Base-by-base conservation (phyloP, 2,888 invertebrate genomes). In the Plebejus argus region DNA sequence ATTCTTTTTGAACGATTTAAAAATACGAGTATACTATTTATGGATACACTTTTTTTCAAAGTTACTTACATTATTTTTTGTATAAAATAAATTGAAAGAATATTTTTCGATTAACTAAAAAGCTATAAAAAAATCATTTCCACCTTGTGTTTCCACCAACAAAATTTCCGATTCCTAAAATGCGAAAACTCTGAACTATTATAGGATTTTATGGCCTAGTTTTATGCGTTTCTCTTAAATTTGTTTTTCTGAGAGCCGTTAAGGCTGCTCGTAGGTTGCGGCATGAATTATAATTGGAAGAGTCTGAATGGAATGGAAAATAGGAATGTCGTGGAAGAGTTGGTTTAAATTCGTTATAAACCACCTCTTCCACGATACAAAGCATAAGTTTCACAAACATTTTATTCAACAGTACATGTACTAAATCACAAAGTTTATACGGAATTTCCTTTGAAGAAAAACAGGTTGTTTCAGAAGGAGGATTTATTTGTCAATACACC, bases 371-470 rank as follows among this genome's bases (percentile, higher is more conserved):
- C 66, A 28, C 15, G 5, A 66, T 0, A 33, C 66, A 66, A 28
- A 66, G 61, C 28, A 20, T 58, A 66, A 18, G 28, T 33, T 66
- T 28, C 28, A 33, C 28, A 66, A 28, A 28, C 18, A 28, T 66
- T 66, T 66, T 5, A 66, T 66, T 66, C 6, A 66, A 66, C 18
- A 18, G 5, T 28, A 66, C 15, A 33, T 15, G 33, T 66, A 74
- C 49, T 20, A 49, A 74, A 74, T 28, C 49, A 49, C 74, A 23
- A 74, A 74, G 53, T 74, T 53, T 74, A 20, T 53, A 23, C 72
- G 53, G 28, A 28, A 49, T 53, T 74, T 53, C 74, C 74, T 74
- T 53, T 53, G 74, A 74, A 74, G 74, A 74, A 49, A 74, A 74
- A 74, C 28, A 49, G 74, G 23, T 45, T 74, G 74, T 71, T 39